phyloP scores from a whole-genome alignment of 2,113 vertebrate genomes.

The Triplophysa dalaica region DNA sequence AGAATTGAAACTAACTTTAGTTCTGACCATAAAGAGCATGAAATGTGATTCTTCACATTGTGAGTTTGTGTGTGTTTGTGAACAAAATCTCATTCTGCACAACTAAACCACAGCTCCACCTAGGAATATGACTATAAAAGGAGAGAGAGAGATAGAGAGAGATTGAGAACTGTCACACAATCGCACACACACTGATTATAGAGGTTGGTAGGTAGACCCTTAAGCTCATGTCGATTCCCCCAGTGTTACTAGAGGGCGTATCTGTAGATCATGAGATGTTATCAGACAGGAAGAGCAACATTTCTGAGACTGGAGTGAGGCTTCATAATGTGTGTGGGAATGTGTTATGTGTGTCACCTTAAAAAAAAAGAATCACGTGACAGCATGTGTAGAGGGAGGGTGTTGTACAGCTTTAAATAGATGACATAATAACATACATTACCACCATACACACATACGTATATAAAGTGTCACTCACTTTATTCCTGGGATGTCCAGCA shows the following conservation, averaged over 20 bases:
- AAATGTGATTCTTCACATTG: conserved; percentile 3
- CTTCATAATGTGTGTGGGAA: conserved; percentile 2
- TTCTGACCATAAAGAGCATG: neutral
- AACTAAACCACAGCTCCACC: conserved; percentile 30
- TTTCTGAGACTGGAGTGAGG: neutral
- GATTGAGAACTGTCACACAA: neutral
- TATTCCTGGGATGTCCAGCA: conserved; percentile 92
- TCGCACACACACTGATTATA: neutral
- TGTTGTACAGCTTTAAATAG: neutral
- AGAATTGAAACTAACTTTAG: neutral
- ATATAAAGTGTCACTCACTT: conserved; percentile 81
- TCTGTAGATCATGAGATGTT: neutral
- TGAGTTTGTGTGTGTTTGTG: neutral
- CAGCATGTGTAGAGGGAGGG: conserved; percentile 1
- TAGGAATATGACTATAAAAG: conserved; percentile 19
- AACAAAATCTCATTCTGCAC: neutral
- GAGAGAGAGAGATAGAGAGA: neutral
- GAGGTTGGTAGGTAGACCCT: neutral
- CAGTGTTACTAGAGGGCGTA: neutral
- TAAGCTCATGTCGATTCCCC: neutral
- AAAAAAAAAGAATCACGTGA: conserved; percentile 10
- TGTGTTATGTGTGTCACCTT: conserved; percentile 12
- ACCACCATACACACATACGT: neutral
- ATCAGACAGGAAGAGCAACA: conserved; percentile 34
- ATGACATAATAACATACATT: neutral